Conservation (phyloP, 2,888 invertebrate species). For the Oegoconia quadripuncta region DNA sequence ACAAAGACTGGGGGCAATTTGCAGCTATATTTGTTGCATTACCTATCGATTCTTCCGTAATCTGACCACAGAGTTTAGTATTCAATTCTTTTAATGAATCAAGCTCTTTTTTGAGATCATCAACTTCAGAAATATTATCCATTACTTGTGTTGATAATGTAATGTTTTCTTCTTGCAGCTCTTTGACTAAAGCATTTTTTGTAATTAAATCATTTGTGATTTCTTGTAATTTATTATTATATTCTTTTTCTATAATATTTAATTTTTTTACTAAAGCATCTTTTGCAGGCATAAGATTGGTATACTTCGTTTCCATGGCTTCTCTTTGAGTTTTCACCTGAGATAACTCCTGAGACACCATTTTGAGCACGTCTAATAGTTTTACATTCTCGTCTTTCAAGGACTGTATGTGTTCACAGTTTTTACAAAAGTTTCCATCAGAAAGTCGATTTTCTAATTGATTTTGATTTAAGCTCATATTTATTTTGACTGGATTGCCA, state of each 20-base stretch:
- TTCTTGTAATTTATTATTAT: slow-evolving; percentile 36
- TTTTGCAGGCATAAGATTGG: slow-evolving; percentile 39
- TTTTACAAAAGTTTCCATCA: slow-evolving; percentile 20
- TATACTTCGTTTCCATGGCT: slow-evolving; percentile 46
- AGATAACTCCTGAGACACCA: slow-evolving; percentile 32
- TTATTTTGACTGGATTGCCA: slow-evolving; percentile 36
- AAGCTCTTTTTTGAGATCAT: slow-evolving; percentile 62
- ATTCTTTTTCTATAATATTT: slow-evolving; percentile 43
- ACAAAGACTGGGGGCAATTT: slow-evolving; percentile 35
- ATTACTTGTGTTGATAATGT: slow-evolving; percentile 77
- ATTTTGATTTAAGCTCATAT: slow-evolving; percentile 12
- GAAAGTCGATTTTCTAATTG: not conserved
- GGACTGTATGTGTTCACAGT: slow-evolving; percentile 28
- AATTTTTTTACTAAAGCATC: slow-evolving; percentile 47
- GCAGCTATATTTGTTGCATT: slow-evolving; percentile 6
- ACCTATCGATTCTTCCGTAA: slow-evolving; percentile 22
- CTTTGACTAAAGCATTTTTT: slow-evolving; percentile 41
- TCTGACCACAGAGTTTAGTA: slow-evolving; percentile 29
- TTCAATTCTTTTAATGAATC: slow-evolving; percentile 38
- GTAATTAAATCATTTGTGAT: slow-evolving; percentile 32
- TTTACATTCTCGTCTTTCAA: slow-evolving; percentile 21
- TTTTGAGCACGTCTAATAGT: slow-evolving; percentile 31
- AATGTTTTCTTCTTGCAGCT: slow-evolving; percentile 73
- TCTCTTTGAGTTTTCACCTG: slow-evolving; percentile 37
- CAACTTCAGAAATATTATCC: slow-evolving; percentile 77